Base-by-base conservation (phyloP, 2,113 vertebrate genomes). In the Tichodroma muraria region DNA sequence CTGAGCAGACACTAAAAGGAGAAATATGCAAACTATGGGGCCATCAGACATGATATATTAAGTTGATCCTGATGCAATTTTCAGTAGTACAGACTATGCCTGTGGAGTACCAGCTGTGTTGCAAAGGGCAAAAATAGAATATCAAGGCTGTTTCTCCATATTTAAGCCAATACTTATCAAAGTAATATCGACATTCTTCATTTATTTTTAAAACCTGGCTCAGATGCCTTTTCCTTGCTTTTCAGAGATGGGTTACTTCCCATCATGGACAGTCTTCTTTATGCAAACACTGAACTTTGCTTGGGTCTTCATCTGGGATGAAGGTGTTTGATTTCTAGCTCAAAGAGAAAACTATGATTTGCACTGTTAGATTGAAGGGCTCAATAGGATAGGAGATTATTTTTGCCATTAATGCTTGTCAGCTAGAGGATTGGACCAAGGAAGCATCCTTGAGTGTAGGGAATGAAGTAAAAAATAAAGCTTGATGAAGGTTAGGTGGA, bases 371-470 rank as follows among this genome's bases (percentile, higher is more conserved):
- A 45, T 15, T 44, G 42, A 92, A 77, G 40, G 12, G 15, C 31
- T 78, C 52, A 64, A 21, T 4, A 42, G 31, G 35, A 31, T 15
- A 71, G 38, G 44, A 77, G 6, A 52, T 37, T 4, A 53, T 25
- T 22, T 87, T 87, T 89, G 23, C 80, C 42, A 27, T 47, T 28
- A 80, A 47, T 44, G 7, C 22, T 60, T 72, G 52, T 76, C 5
- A 3, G 19, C 40, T 52, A 17, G 18, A 11, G 19, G 3, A 0
- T 6, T 54, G 16, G 21, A 87, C 63, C 0, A 0, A 47, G 28
- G 20, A 86, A 90, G 5, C 4, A 49, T 85, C 42, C n/a, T 64
- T 68, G 40, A 90, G 65, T 15, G 2, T 33, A 76, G 38, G 16
- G 31, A 76, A 63, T 42, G 1, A 68, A 73, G 64, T 31, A 22